Percentiles rank a stretch among this genome's conserved stretches.
These are phyloP conservation scores for Rhipidura dahli DNA, from an alignment of 2,113 vertebrate species.

Conservation along the genomic window DNA sequence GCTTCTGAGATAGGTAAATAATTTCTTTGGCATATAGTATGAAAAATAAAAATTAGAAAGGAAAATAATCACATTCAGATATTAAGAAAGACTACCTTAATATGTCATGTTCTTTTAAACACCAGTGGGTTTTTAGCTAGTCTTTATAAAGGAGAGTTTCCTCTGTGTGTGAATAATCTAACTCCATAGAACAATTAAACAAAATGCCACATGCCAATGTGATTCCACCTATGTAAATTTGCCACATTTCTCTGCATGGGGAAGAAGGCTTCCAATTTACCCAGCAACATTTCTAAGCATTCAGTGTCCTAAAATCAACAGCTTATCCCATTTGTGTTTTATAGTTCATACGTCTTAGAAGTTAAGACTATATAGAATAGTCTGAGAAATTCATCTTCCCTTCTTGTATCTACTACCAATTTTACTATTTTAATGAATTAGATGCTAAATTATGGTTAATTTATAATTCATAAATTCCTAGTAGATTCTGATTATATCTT, in stretches of 20 bases:
- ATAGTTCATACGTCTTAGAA: neutral
- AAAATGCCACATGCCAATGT: neutral
- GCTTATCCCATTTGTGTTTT: neutral
- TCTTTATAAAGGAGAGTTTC: neutral
- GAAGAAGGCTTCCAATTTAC: neutral
- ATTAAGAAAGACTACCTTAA: neutral
- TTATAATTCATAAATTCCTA: neutral
- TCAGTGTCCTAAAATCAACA: neutral
- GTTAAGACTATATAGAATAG: neutral
- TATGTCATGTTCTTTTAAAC: neutral
- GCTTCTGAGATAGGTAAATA: conserved; percentile 92
- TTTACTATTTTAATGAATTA: accelerated
- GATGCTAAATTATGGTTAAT: neutral
- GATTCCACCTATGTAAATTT: neutral
- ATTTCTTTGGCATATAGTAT: neutral
- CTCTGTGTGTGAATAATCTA: neutral
- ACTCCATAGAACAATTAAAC: neutral
- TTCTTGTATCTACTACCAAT: neutral
- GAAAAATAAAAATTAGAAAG: neutral
- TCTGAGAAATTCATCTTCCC: neutral
- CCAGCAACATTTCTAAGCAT: neutral
- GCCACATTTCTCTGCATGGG: neutral
- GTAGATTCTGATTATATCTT: neutral
- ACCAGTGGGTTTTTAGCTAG: neutral
- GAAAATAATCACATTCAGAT: neutral